Percentiles rank a stretch among this genome's conserved stretches.
phyloP scores from a whole-genome alignment of 2,113 vertebrate genomes.

The Syngnathus scovelli region DNA sequence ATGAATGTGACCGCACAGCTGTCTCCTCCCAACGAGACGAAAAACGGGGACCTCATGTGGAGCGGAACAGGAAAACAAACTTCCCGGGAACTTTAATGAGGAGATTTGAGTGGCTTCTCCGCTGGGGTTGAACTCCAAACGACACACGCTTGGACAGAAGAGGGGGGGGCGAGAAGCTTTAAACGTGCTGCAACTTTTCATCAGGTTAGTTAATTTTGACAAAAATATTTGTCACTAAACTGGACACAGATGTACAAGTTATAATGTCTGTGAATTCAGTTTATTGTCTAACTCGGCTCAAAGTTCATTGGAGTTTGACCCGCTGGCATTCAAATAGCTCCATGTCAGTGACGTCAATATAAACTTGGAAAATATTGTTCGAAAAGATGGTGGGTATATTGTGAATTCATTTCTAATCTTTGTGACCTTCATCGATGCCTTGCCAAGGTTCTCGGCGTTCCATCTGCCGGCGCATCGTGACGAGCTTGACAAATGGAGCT shows the following conservation, averaged over 20 bases:
- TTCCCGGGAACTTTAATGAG: conserved; percentile 41
- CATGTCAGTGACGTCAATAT: neutral
- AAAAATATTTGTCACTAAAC: too few relatives aligned
- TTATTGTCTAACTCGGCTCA: neutral
- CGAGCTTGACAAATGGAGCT: conserved; percentile 35
- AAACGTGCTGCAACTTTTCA: conserved; percentile 2
- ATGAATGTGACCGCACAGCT: conserved; percentile 16
- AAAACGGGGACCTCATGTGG: conserved; percentile 11
- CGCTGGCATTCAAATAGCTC: neutral
- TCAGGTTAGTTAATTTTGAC: conserved; percentile 36
- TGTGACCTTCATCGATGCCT: neutral
- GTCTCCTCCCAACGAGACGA: neutral
- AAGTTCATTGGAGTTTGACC: neutral
- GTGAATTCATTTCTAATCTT: too few relatives aligned
- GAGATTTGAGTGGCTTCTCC: conserved; percentile 28
- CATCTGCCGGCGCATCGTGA: neutral
- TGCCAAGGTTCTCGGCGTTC: neutral
- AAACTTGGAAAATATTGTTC: too few relatives aligned
- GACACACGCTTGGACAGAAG: conserved; percentile 16
- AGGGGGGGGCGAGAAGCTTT: too few relatives aligned
- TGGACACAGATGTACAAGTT: conserved; percentile 19
- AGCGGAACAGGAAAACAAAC: conserved; percentile 37
- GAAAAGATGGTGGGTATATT: neutral
- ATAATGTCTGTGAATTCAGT: neutral
- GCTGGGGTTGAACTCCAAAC: conserved; percentile 18